Base-by-base conservation (phyloP, 2,888 invertebrate genomes). In the Melanostoma mellinum region DNA sequence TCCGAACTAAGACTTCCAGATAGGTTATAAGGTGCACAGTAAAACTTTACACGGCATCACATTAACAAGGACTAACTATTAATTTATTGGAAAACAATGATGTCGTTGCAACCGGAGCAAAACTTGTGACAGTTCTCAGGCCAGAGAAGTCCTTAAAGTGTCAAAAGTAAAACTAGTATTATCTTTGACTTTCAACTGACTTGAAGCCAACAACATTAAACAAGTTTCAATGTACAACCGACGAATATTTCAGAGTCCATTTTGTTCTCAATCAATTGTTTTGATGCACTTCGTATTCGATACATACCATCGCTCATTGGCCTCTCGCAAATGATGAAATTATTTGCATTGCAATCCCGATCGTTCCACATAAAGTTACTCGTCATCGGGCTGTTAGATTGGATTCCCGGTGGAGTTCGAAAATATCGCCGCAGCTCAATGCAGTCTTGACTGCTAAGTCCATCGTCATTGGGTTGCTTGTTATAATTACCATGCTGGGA, bases 341-440 rank as follows among this genome's bases (percentile, higher is more conserved):
- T 96, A 63, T 93, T 93, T 40, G 95, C 94, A 30, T 93, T 90
- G 89, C 96, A 97, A 87, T 95, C 94, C 35, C 96, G 89, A 89
- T 96, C 96, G 89, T 97, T 97, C 96, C 96, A 96, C 93, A 94
- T 95, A 91, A 94, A 96, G 85, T 93, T 93, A 30, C 92, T 90
- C 0, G 94, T 92, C 0, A 92, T 88, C 61, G 92, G 90, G 33
- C 90, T 89, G 4, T 91, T 89, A 8, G 89, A 86, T 61, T 90
- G 89, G 36, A 88, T 86, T 42, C 88, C 88, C 6, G 89, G 88
- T 0, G 94, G 93, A 38, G 94, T 92, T 2, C 94, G 93, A 89
- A 95, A 96, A 85, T 93, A 92, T 55, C 94, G 92, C 6, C 96
- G 91, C 5, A 95, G 92, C 89, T 97, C 96, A 72, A 96, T 95